Evolutionary conservation across 2,797 vertebrate genomes (phyloP), one percentile per base, ranked within the genome.

Genomic region (Fistularia tabacaria): DNA sequence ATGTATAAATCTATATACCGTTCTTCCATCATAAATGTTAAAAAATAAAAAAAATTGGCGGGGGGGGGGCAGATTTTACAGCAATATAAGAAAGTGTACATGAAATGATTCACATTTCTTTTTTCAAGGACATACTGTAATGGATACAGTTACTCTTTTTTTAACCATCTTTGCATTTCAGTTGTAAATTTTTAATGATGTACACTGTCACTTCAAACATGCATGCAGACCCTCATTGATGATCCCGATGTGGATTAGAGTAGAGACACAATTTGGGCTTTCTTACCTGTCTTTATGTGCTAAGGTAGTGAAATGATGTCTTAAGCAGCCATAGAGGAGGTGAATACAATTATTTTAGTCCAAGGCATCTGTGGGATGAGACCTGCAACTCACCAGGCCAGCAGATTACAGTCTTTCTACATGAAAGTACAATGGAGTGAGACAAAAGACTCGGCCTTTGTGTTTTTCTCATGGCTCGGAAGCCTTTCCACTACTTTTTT

Each of bases 1-100:
- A 62, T 84, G 74, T 80, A 79, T 57, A 41, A 66, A 73, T 47
- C 48, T 62, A 77, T 64, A 47, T 38, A 67, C 62, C 66, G 77
- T 84, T 84, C 80, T 82, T 86, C 73, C 77, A 80, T 75, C 3
- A 2, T 7, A 39, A 38, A 46, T 11, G 9, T 53, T 57, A 46
- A 49, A 61, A 36, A 15, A 44, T 9, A 13, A 51, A 46, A 39
- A 54, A 49, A 56, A 51, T 9, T 45, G 8, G 14, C 55, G 1
- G 51, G 57, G 45, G 38, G 46, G 73, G 65, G 47, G 11, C 38
- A 59, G 14, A 45, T 69, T 37, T 62, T 51, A 70, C 45, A 77
- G 79, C 77, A 81, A 82, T 77, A 80, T 0, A 8, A 40, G 39
- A 40, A 40, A 40, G 43, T 11, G 43, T 44, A 1, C 12, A 3